phyloP scores from a whole-genome alignment of 2,888 invertebrate genomes.

The Tineola bisselliella region DNA sequence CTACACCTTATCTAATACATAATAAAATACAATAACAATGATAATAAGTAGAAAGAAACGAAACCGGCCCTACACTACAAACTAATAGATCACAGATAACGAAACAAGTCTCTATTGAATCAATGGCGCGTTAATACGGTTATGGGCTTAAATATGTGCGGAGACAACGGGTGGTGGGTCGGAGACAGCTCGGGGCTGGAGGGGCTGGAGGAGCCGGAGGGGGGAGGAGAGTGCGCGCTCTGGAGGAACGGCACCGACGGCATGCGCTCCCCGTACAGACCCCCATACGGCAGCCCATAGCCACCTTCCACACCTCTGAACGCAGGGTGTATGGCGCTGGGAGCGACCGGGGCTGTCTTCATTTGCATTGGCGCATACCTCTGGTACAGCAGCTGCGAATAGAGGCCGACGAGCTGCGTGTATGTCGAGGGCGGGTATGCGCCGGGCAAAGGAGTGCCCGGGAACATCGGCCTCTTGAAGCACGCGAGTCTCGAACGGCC shows the following conservation, averaged over 20 bases:
- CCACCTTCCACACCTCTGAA: slow-evolving; percentile 51
- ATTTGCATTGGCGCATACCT: slow-evolving; percentile 71
- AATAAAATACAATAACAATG: not conserved
- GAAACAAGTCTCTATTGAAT: not conserved
- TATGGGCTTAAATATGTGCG: slow-evolving; percentile 65
- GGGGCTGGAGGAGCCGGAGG: slow-evolving; percentile 52
- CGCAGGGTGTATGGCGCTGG: slow-evolving; percentile 63
- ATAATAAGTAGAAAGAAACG: not conserved
- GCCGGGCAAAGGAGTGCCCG: slow-evolving; percentile 68
- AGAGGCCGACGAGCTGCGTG: slow-evolving; percentile 66
- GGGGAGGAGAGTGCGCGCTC: slow-evolving; percentile 42
- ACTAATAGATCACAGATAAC: slow-evolving; percentile 15
- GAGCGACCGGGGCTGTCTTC: slow-evolving; percentile 59
- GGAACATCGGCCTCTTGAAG: slow-evolving; percentile 80
- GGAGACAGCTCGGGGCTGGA: slow-evolving; percentile 49
- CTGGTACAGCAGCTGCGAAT: slow-evolving; percentile 74
- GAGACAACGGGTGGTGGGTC: slow-evolving; percentile 47
- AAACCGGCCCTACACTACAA: not conserved
- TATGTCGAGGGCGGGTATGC: slow-evolving; percentile 68
- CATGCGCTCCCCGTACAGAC: slow-evolving; percentile 41
- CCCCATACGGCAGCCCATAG: slow-evolving; percentile 51
- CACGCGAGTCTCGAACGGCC: slow-evolving; percentile 89
- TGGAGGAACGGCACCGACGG: slow-evolving; percentile 42
- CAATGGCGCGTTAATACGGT: slow-evolving; percentile 67
- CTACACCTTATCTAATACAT: not conserved